A percentile compares a stretch with the other conserved stretches of the same genome.
Evolutionary conservation across 2,888 invertebrate genomes (phyloP).

Genomic region (Philopedon plagiatum): DNA sequence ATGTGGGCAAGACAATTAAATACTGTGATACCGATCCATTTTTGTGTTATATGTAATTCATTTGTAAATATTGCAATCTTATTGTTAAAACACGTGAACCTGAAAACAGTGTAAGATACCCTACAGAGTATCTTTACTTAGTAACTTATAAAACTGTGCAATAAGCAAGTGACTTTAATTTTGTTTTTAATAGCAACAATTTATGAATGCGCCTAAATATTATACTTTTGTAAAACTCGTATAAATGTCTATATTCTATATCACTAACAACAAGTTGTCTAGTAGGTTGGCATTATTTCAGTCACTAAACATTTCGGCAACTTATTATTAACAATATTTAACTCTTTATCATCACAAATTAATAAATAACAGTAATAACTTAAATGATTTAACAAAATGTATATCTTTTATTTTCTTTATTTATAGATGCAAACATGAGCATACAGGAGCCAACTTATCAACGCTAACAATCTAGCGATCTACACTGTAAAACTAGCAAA

Average conservation of each 20-base stretch:
- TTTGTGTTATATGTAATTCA: conserved; percentile 9
- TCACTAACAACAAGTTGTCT: conserved; percentile 28
- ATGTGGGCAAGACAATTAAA: neutral
- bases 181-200: neutral
- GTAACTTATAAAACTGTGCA: conserved; percentile 29
- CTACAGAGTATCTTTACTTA: neutral
- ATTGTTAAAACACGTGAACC: neutral
- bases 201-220: neutral
- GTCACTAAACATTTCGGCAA: conserved; percentile 21
- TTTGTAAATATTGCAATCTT: conserved; percentile 1
- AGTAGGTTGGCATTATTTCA: conserved; percentile 22
- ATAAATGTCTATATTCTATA: conserved; percentile 19
- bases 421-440: neutral
- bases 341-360: neutral
- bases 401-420: neutral
- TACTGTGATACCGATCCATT: conserved; percentile 6
- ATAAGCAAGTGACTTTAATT: conserved; percentile 15
- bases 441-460: neutral
- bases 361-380: conserved; percentile 5
- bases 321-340: conserved; percentile 11
- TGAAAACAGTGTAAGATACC: conserved; percentile 4
- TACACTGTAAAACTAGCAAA: too few relatives aligned
- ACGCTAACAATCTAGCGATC: too few relatives aligned
- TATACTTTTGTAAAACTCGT: conserved; percentile 14
- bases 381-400: neutral